phyloP scores from a whole-genome alignment of 1,140 invertebrate genomes.

The Nautilus pompilius region DNA sequence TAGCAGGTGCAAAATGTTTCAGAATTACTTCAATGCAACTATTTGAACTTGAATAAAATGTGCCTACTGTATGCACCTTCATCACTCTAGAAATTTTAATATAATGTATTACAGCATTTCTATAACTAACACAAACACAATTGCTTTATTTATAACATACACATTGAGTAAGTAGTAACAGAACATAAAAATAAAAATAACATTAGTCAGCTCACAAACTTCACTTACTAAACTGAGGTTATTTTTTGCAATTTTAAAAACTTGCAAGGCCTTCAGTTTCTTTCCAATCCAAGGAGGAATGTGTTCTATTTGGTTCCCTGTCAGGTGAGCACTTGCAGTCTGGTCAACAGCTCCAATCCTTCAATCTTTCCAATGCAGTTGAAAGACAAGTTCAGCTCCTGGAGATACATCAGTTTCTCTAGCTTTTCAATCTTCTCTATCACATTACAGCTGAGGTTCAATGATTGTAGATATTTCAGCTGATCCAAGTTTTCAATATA shows the following conservation, averaged over 20 bases:
- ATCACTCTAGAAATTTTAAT: no score
- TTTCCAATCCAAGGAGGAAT: conserved; percentile 48
- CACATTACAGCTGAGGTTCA: conserved; percentile 47
- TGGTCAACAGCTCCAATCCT: conserved; percentile 41
- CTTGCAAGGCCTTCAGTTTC: conserved; percentile 41
- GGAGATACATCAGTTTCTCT: conserved; percentile 41
- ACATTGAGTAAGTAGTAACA: no score
- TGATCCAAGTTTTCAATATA: conserved; percentile 52
- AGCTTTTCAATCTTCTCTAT: conserved; percentile 51
- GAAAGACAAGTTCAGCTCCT: conserved; percentile 44
- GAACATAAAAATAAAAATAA: no score
- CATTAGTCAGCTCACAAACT: no score
- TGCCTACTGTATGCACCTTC: no score
- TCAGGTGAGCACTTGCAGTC: conserved; percentile 42
- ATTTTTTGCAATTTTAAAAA: conserved; percentile 45
- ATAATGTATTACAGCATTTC: no score
- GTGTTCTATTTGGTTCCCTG: conserved; percentile 44
- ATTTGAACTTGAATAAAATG: no score
- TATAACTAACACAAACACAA: no score
- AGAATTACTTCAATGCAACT: no score
- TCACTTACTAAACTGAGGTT: conserved; percentile 42
- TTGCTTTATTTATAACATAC: no score
- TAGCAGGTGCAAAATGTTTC: no score
- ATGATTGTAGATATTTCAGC: conserved; percentile 32
- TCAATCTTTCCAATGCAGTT: conserved; percentile 47